phyloP scores from a whole-genome alignment of 2,113 vertebrate genomes.

The Notothenia coriiceps region DNA sequence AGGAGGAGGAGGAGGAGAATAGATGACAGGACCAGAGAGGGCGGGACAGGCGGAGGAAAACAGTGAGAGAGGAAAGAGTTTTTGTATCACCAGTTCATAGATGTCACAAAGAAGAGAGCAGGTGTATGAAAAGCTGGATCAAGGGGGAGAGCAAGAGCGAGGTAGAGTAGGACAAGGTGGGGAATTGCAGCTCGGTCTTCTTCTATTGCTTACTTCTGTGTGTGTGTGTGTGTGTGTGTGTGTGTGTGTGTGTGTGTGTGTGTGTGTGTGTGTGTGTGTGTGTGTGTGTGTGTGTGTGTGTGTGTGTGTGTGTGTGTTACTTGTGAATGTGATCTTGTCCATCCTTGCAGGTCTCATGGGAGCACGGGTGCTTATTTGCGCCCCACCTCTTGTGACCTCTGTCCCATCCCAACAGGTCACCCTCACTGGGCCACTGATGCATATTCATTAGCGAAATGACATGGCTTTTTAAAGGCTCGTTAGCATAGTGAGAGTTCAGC shows the following conservation, averaged over 20 bases:
- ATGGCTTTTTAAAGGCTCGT: constrained; percentile 76
- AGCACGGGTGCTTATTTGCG: constrained; percentile 36
- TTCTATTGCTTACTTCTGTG: constrained; percentile 30
- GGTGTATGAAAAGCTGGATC: constrained; percentile 49
- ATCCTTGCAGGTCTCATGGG: constrained; percentile 64
- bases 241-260: constrained; percentile 28
- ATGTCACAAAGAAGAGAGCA: constrained; percentile 47
- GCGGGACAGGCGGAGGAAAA: constrained; percentile 28
- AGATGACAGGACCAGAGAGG: constrained; percentile 27
- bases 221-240: constrained; percentile 5
- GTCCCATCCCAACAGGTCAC: constrained; percentile 68
- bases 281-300: constrained; percentile 31
- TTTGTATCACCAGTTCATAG: constrained; percentile 23
- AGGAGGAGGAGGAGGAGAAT: neutral
- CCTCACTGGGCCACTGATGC: constrained; percentile 62
- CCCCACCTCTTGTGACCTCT: constrained; percentile 68
- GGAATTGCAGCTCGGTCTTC: constrained; percentile 23
- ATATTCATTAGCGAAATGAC: constrained; percentile 80
- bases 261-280: constrained; percentile 23
- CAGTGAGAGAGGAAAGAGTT: constrained; percentile 17
- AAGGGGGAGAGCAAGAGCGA: constrained; percentile 24
- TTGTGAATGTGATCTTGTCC: constrained; percentile 56
- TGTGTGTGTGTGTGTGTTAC: constrained; percentile 22
- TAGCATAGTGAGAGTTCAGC: constrained; percentile 82
- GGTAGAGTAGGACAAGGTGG: constrained; percentile 41